A percentile compares a stretch with the other conserved stretches of the same genome.
These are phyloP conservation scores for Urocitellus parryii DNA, from an alignment of 2,113 vertebrate genomes.

Conservation along the genomic window DNA sequence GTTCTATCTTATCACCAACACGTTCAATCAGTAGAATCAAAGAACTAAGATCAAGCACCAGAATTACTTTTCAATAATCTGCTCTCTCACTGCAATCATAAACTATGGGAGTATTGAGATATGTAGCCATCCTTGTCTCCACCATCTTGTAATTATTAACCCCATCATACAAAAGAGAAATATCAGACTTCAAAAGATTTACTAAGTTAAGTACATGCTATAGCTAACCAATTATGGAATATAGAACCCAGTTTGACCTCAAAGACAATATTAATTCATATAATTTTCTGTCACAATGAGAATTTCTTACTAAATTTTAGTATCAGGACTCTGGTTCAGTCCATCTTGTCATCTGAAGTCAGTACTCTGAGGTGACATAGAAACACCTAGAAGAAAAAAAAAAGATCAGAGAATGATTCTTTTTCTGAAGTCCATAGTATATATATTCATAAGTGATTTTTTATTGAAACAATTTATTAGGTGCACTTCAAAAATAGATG, in stretches of 20 bases:
- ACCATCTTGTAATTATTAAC: neutral
- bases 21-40: too few species aligned
- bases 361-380: neutral
- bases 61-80: too few species aligned
- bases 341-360: neutral
- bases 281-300: neutral
- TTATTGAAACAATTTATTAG: neutral
- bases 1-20: too few species aligned
- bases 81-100: too few species aligned
- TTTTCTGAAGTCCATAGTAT: neutral
- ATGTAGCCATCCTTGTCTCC: too few species aligned
- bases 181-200: neutral
- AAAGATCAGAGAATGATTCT: neutral
- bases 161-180: neutral
- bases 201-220: neutral
- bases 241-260: neutral
- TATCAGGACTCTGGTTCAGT: neutral
- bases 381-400: neutral
- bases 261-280: neutral
- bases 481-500: neutral
- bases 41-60: too few species aligned
- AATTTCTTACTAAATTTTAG: neutral
- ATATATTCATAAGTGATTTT: neutral
- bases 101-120: too few species aligned
- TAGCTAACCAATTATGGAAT: neutral